A percentile compares a stretch with the other conserved stretches of the same genome.
Conservation (phyloP, 2,797 vertebrate genomes). For the Neosilurus hyrtlii region DNA sequence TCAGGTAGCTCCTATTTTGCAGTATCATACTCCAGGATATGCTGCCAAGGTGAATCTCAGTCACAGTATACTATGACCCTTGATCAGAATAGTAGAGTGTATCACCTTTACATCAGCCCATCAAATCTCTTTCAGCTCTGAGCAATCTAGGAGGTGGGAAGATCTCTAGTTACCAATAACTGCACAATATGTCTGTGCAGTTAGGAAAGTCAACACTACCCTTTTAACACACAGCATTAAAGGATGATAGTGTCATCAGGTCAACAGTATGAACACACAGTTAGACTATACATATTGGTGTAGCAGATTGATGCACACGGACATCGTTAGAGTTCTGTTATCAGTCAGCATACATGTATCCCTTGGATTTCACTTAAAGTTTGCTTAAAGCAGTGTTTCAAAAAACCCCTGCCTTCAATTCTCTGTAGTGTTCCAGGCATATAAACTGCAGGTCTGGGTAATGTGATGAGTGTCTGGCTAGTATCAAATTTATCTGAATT, state of each 20-base stretch:
- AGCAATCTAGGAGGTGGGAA: constrained; percentile 41
- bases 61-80: constrained; percentile 38
- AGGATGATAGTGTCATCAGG: constrained; percentile 34
- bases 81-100: constrained; percentile 49
- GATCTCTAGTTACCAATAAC: constrained; percentile 51
- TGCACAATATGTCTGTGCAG: constrained; percentile 19
- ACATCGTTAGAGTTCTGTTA: constrained; percentile 1
- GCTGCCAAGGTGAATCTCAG: constrained; percentile 51
- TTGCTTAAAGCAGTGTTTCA: constrained; percentile 56
- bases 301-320: background rate
- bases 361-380: constrained; percentile 42
- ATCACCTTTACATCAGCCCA: constrained; percentile 53
- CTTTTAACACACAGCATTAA: background rate
- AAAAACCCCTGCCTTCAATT: constrained; percentile 39
- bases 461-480: background rate
- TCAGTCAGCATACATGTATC: constrained; percentile 8
- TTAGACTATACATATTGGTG: background rate
- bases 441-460: constrained; percentile 30
- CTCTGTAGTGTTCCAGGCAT: background rate
- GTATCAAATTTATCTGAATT: background rate
- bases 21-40: constrained; percentile 34
- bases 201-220: background rate
- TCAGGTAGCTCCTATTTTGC: constrained; percentile 29
- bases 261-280: constrained; percentile 42
- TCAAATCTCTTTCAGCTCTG: constrained; percentile 45